Conservation (phyloP, 2,888 invertebrate species). For the Galerucella nymphaeae region DNA sequence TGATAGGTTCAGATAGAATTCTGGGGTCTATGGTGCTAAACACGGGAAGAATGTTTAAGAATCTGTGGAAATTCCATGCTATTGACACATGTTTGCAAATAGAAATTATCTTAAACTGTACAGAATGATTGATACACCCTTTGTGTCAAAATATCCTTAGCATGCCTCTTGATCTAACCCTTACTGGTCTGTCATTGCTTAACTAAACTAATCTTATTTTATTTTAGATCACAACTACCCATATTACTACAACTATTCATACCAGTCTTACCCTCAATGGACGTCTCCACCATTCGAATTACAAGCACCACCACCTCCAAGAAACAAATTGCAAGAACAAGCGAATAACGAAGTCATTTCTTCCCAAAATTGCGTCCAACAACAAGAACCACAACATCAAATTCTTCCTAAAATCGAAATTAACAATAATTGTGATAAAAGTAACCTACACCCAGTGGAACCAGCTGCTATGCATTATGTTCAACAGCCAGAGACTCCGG, state of each 20-base stretch:
- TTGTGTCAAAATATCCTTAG: too few relatives aligned
- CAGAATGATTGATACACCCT: too few relatives aligned
- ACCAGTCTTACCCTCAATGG: conserved; percentile 45
- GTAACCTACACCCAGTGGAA: background rate
- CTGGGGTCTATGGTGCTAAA: too few relatives aligned
- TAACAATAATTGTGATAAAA: conserved; percentile 12
- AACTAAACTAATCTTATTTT: background rate
- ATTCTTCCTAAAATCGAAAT: background rate
- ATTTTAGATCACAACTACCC: conserved; percentile 52
- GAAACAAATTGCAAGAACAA: conserved; percentile 21
- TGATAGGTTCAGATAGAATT: too few relatives aligned
- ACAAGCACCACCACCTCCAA: conserved; percentile 33
- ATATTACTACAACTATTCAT: conserved; percentile 52
- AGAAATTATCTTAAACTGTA: too few relatives aligned
- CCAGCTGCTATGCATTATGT: background rate
- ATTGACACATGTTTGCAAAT: too few relatives aligned
- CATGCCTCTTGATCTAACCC: too few relatives aligned
- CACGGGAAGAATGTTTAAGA: too few relatives aligned
- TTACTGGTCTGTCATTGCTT: too few relatives aligned
- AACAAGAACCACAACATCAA: background rate
- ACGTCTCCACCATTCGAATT: conserved; percentile 37
- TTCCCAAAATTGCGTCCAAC: background rate
- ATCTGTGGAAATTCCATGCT: too few relatives aligned
- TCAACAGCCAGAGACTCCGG: conserved; percentile 8
- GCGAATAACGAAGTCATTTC: background rate